These are phyloP conservation scores for Takifugu flavidus DNA, from an alignment of 2,113 vertebrate genomes.

Conservation along the genomic window DNA sequence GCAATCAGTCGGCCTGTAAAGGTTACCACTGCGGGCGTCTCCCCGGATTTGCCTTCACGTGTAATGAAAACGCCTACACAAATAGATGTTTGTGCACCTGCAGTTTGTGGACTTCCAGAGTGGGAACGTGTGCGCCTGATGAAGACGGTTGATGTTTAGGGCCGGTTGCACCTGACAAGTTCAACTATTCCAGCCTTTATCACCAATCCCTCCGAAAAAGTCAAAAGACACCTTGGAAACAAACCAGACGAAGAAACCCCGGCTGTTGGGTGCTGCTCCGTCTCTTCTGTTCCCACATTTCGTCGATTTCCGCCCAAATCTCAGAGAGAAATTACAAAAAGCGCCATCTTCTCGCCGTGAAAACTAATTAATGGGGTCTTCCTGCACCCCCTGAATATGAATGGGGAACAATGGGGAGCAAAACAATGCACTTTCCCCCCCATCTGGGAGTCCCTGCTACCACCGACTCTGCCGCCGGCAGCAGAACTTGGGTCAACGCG, in stretches of 20 bases:
- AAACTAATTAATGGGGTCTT: slow-evolving; percentile 13
- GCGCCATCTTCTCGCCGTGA: slow-evolving; percentile 19
- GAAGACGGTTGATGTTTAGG: not conserved
- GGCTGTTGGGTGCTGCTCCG: not conserved
- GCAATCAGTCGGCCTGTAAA: slow-evolving; percentile 25
- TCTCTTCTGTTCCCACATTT: not conserved
- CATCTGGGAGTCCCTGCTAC: too few species aligned
- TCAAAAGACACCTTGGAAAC: slow-evolving; percentile 36
- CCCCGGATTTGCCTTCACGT: slow-evolving; percentile 16
- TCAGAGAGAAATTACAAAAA: slow-evolving; percentile 20
- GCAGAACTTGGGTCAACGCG: too few species aligned
- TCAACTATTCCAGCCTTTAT: slow-evolving; percentile 3
- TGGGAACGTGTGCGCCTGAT: too few species aligned
- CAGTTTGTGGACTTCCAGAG: not conserved
- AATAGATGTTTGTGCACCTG: not conserved
- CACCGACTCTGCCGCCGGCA: too few species aligned
- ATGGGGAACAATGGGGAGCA: slow-evolving; percentile 21
- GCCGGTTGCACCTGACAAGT: slow-evolving; percentile 3
- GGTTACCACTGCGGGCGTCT: slow-evolving; percentile 15
- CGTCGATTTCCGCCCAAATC: slow-evolving; percentile 1
- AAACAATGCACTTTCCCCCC: too few species aligned
- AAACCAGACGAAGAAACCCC: not conserved
- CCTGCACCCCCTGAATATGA: slow-evolving; percentile 16
- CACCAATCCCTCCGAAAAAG: slow-evolving; percentile 10
- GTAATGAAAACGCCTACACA: slow-evolving; percentile 22